These are phyloP conservation scores for Lasius fuliginosus DNA, from an alignment of 2,888 invertebrate genomes.

Conservation along the genomic window DNA sequence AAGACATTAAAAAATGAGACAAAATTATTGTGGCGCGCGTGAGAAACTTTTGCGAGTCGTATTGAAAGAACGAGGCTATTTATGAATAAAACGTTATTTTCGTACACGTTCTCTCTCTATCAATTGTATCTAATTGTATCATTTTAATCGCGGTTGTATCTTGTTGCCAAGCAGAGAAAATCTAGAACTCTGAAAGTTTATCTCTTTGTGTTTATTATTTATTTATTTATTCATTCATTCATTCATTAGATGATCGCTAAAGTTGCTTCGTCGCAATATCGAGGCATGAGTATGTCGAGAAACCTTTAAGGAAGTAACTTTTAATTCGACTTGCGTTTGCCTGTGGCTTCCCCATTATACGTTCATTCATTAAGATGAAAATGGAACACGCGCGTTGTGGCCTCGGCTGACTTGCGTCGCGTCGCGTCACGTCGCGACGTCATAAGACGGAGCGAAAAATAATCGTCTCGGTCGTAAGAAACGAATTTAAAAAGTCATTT, in stretches of 20 bases:
- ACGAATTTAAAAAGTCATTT: constrained; percentile 15
- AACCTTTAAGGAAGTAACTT: constrained; percentile 74
- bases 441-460: constrained; percentile 59
- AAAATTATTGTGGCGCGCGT: too few relatives aligned
- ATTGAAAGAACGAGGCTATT: not conserved
- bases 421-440: constrained; percentile 53
- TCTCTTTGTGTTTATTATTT: constrained; percentile 43
- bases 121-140: constrained; percentile 1
- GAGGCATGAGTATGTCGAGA: constrained; percentile 54
- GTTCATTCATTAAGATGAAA: constrained; percentile 77
- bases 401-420: constrained; percentile 58
- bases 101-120: not conserved
- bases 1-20: not conserved
- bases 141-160: constrained; percentile 3
- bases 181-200: constrained; percentile 44
- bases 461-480: constrained; percentile 39
- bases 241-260: constrained; percentile 60
- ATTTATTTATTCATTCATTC: constrained; percentile 34
- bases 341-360: constrained; percentile 59
- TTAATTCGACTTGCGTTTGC: constrained; percentile 72
- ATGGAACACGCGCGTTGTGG: constrained; percentile 69
- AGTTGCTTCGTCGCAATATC: constrained; percentile 58
- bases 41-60: too few relatives aligned
- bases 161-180: constrained; percentile 59
- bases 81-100: not conserved